A percentile compares a stretch with the other conserved stretches of the same genome.
Conservation (phyloP, 2,888 invertebrate species). For the Cryptocheilus praepositus region DNA sequence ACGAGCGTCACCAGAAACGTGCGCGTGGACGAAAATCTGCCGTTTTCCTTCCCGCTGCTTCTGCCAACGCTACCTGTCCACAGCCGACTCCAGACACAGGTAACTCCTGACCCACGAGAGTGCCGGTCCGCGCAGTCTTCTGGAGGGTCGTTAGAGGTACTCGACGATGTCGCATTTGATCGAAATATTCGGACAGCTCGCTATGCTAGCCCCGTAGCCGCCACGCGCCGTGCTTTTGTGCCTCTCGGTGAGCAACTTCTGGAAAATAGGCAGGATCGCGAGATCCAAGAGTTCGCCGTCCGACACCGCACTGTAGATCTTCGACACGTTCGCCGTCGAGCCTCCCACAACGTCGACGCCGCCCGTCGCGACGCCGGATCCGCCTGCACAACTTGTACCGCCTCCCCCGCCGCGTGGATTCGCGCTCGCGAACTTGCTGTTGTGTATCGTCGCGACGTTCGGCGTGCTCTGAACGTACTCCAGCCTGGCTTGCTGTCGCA, state of each 20-base stretch:
- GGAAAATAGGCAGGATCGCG: constrained; percentile 93
- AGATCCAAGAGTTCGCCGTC: constrained; percentile 90
- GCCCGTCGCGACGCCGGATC: constrained; percentile 49
- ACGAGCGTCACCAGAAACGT: too few relatives aligned
- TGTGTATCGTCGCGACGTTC: constrained; percentile 77
- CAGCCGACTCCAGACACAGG: too few relatives aligned
- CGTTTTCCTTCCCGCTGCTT: too few relatives aligned
- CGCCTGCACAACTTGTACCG: constrained; percentile 68
- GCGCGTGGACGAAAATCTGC: too few relatives aligned
- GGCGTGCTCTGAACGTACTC: constrained; percentile 80
- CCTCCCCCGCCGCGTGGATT: constrained; percentile 71
- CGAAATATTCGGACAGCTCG: constrained; percentile 95
- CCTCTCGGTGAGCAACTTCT: constrained; percentile 90
- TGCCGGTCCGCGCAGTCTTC: too few relatives aligned
- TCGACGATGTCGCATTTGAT: constrained; percentile 97
- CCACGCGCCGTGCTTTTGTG: constrained; percentile 82
- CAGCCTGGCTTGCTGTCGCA: constrained; percentile 68
- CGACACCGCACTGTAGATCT: constrained; percentile 87
- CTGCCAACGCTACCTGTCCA: too few relatives aligned
- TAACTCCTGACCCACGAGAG: too few relatives aligned
- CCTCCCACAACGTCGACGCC: constrained; percentile 55
- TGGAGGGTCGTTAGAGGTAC: constrained; percentile 82
- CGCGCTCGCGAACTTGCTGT: constrained; percentile 77
- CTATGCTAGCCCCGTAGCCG: constrained; percentile 84
- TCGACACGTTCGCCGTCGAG: constrained; percentile 67